phyloP scores from a whole-genome alignment of 2,113 vertebrate genomes.

The Centropristis striata region DNA sequence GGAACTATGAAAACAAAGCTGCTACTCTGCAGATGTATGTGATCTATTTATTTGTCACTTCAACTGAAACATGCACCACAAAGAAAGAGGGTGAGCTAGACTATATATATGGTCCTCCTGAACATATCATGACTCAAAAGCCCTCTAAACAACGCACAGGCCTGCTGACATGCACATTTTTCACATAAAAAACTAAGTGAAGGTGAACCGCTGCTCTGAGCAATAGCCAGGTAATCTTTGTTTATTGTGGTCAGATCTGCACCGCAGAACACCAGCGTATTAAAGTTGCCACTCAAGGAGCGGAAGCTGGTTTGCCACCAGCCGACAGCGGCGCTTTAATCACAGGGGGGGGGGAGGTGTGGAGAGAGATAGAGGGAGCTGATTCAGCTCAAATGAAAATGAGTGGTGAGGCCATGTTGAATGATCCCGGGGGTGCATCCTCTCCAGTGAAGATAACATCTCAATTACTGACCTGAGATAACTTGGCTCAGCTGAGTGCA shows the following conservation, averaged over 20 bases:
- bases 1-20: conserved; percentile 7
- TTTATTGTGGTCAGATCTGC: conserved; percentile 45
- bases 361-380: conserved; percentile 30
- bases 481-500: conserved; percentile 54
- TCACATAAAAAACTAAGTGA: background rate
- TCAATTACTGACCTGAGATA: conserved; percentile 80
- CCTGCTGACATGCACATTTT: conserved; percentile 31
- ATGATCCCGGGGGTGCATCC: conserved; percentile 65
- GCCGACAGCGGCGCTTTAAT: conserved; percentile 55
- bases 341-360: conserved; percentile 24
- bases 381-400: conserved; percentile 70
- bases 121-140: conserved; percentile 3
- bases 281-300: conserved; percentile 36
- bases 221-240: conserved; percentile 40
- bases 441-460: conserved; percentile 78
- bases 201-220: conserved; percentile 18
- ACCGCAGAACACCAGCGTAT: background rate
- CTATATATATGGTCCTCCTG: background rate
- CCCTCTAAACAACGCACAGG: background rate
- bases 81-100: conserved; percentile 14
- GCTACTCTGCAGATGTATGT: conserved; percentile 3
- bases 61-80: conserved; percentile 19
- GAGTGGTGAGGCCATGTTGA: conserved; percentile 54
- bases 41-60: background rate
- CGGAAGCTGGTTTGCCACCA: conserved; percentile 36